Evolutionary conservation across 2,797 vertebrate genomes (phyloP), one percentile per base, ranked within the genome.

Genomic region (Gobionotothen gibberifrons): DNA sequence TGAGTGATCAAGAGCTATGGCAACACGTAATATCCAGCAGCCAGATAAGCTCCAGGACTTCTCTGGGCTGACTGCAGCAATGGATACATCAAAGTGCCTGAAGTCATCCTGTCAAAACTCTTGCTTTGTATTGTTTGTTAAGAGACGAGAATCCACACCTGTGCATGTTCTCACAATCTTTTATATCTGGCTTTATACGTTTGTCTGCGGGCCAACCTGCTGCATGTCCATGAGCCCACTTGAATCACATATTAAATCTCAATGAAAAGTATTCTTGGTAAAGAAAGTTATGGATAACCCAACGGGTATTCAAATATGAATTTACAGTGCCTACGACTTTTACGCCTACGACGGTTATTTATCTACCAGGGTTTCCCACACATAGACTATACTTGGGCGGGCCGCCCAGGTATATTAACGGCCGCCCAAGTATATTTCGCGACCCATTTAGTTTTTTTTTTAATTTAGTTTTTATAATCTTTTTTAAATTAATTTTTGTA

Each of bases 1-100:
- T 71, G 74, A 83, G 77, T 54, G 70, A 84, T 72, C 42, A 65
- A 71, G 79, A 67, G 72, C 59, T 12, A 36, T 36, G 32, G 82
- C 63, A 68, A 66, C 74, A 62, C n/a, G 42, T 81, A 73, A 85
- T 74, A 82, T 82, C 77, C 76, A 69, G 54, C 51, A 72, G 82
- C 89, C 87, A 89, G 73, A 88, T 79, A 72, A 78, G 82, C 82
- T 87, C 84, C 74, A 72, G 76, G 82, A 82, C 79, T 79, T 75
- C 64, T 79, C 53, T 40, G 75, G 72, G 58, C 58, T 58, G 56
- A 60, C 56, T 70, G 78, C 78, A 60, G 74, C 40, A 59, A 68
- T 63, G 17, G 52, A 74, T 70, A 42, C 52, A 68, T 79, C 58
- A 44, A 60, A 75, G 60, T 36, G 67, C 43, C 16, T 47, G 22